A percentile compares a stretch with the other conserved stretches of the same genome.
These are phyloP conservation scores for Enteromius trimaculatus DNA, from an alignment of 2,797 vertebrate species.

Conservation along the genomic window DNA sequence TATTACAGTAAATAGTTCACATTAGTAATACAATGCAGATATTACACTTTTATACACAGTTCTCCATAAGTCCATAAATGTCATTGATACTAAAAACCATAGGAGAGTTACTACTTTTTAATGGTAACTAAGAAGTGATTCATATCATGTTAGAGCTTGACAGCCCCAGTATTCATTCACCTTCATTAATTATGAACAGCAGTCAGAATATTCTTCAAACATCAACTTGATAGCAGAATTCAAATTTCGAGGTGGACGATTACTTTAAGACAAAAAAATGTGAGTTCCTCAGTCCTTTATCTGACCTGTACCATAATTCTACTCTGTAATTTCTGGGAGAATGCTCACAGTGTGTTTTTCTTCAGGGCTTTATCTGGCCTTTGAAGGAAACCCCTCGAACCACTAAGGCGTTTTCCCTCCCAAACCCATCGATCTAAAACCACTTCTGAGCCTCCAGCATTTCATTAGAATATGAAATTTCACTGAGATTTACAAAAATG, in stretches of 20 bases:
- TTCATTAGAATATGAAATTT: constrained; percentile 68
- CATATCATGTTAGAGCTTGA: background rate
- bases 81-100: background rate
- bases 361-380: constrained; percentile 64
- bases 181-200: constrained; percentile 5
- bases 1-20: constrained; percentile 3
- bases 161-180: background rate
- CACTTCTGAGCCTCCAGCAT: constrained; percentile 74
- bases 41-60: background rate
- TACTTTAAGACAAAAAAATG: constrained; percentile 1
- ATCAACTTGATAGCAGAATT: background rate
- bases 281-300: constrained; percentile 61
- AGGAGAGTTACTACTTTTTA: background rate
- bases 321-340: constrained; percentile 70
- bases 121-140: background rate
- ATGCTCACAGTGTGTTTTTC: constrained; percentile 60
- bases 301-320: constrained; percentile 67
- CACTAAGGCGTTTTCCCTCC: constrained; percentile 76
- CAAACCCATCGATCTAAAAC: constrained; percentile 73
- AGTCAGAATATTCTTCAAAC: background rate
- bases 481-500: constrained; percentile 71
- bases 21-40: background rate
- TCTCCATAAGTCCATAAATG: background rate
- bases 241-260: background rate
- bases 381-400: constrained; percentile 71